Evolutionary conservation across 2,888 invertebrate species (phyloP).

Genomic region (Patella caerulea): DNA sequence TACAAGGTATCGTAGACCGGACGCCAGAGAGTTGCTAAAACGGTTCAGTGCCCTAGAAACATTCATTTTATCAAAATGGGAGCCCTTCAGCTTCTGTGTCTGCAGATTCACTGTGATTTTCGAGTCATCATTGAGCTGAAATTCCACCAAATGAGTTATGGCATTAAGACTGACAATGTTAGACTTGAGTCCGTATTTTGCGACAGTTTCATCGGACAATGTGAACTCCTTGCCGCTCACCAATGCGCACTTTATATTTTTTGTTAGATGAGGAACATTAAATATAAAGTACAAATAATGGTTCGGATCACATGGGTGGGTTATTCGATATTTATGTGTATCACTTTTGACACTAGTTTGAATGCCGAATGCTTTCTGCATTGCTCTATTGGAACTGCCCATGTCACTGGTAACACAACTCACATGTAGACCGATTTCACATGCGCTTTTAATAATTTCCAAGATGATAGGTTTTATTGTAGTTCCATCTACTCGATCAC

Average conservation of each 20-base stretch:
- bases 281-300: not conserved
- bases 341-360: not conserved
- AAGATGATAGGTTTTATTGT: not conserved
- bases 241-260: not conserved
- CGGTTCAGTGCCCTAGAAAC: slow-evolving; percentile 20
- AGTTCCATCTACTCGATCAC: not conserved
- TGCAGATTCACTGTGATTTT: not conserved
- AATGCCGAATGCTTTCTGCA: not conserved
- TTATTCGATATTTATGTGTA: not conserved
- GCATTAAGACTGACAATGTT: not conserved
- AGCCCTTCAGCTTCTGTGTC: not conserved
- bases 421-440: not conserved
- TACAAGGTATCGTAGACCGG: not conserved
- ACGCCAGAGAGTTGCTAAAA: not conserved
- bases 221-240: not conserved
- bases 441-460: not conserved
- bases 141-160: not conserved
- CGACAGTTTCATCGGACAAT: not conserved
- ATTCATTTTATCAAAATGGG: not conserved
- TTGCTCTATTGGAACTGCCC: not conserved
- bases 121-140: not conserved
- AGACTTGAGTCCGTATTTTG: not conserved
- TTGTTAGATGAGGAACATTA: not conserved
- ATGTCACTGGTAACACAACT: not conserved
- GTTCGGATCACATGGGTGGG: not conserved